Evolutionary conservation across 2,797 vertebrate species (phyloP).

Genomic region (Vespertilio murinus): DNA sequence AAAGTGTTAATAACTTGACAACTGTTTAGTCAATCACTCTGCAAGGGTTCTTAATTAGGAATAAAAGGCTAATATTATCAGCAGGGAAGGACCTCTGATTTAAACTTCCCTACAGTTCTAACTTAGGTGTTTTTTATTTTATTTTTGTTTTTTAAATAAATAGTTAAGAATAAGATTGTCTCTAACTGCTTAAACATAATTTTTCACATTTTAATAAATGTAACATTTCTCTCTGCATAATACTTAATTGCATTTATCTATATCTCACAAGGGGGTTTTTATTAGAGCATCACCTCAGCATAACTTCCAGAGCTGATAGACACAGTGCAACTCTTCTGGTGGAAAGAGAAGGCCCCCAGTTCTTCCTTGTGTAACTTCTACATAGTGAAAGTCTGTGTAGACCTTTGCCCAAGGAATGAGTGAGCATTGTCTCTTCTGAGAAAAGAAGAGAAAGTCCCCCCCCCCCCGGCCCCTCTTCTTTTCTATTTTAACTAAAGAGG

Average conservation of each 20-base stretch:
- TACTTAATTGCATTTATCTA: background rate
- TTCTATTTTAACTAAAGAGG: background rate
- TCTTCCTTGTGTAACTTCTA: background rate
- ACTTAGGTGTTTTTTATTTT: background rate
- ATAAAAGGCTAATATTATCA: background rate
- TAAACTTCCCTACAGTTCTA: background rate
- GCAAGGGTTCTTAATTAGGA: background rate
- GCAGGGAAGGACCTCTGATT: background rate
- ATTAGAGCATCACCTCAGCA: background rate
- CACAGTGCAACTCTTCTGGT: too few relatives aligned
- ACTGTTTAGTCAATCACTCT: background rate
- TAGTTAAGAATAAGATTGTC: background rate
- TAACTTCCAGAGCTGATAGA: background rate
- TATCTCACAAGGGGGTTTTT: background rate
- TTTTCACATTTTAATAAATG: constrained; percentile 12
- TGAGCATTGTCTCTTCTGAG: background rate
- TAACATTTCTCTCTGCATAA: background rate
- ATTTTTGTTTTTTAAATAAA: background rate
- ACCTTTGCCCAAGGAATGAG: background rate
- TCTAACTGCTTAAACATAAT: background rate
- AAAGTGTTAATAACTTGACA: background rate
- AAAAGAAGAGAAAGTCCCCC: background rate
- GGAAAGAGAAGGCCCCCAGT: background rate
- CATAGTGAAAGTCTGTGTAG: background rate
- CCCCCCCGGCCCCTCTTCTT: too few relatives aligned